Conservation (phyloP, 2,113 vertebrate genomes). For the Petrocephalus microphthalmus region DNA sequence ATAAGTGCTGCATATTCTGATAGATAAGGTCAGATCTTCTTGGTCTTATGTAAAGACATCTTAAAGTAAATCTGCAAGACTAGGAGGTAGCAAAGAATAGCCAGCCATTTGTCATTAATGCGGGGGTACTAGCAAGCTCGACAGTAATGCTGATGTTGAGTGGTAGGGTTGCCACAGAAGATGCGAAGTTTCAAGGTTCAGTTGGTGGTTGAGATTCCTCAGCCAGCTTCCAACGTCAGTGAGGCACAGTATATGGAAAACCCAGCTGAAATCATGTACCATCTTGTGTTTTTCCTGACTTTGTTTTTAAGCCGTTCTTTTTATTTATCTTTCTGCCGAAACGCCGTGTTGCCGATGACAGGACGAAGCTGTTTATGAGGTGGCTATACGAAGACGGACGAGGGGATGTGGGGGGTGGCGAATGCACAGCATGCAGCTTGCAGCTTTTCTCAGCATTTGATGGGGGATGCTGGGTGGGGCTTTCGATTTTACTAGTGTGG, state of each 20-base stretch:
- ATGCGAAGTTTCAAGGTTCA: background rate
- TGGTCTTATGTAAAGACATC: background rate
- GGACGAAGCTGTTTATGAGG: slow-evolving; percentile 67
- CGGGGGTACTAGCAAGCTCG: background rate
- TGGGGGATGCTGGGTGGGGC: background rate
- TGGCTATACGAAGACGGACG: slow-evolving; percentile 46
- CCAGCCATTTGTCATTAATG: background rate
- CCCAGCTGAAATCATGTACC: background rate
- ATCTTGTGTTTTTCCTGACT: background rate
- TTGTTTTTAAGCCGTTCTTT: slow-evolving; percentile 40
- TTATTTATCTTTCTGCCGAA: slow-evolving; percentile 35
- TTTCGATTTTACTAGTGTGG: background rate
- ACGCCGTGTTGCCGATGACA: slow-evolving; percentile 49
- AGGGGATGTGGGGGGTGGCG: slow-evolving; percentile 23
- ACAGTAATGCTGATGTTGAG: background rate
- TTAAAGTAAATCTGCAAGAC: background rate
- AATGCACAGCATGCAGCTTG: slow-evolving; percentile 40
- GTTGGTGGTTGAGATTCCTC: background rate
- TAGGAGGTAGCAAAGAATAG: background rate
- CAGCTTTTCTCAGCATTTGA: slow-evolving; percentile 9
- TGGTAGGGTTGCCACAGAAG: background rate
- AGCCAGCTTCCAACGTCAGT: background rate
- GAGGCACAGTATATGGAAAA: background rate
- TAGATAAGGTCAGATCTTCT: background rate
- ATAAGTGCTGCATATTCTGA: background rate